Percentiles rank a stretch among this genome's conserved stretches.
These are phyloP conservation scores for Spea multiplicata DNA, from an alignment of 2,113 vertebrate genomes.

Conservation along the genomic window DNA sequence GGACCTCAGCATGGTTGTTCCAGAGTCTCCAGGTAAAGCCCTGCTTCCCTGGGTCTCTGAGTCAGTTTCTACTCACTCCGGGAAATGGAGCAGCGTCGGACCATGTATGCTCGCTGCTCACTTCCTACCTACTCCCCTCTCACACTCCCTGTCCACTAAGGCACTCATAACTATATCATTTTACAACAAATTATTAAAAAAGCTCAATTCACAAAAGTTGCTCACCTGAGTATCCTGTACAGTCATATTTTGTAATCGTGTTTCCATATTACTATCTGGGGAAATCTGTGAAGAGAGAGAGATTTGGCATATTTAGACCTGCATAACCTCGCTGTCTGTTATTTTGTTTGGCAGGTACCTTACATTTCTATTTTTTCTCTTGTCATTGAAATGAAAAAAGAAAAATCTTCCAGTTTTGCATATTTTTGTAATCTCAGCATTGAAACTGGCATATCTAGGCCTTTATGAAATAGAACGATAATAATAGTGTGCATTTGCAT, in stretches of 20 bases:
- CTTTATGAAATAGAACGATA: neutral
- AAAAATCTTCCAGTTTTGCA: neutral
- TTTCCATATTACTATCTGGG: constrained; percentile 69
- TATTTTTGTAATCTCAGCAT: constrained; percentile 7
- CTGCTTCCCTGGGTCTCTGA: no score
- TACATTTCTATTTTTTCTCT: constrained; percentile 5
- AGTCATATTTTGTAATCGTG: constrained; percentile 75
- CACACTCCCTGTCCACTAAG: no score
- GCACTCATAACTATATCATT: no score
- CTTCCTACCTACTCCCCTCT: no score
- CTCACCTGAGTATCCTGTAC: constrained; percentile 76
- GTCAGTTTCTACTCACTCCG: no score
- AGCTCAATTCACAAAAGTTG: neutral
- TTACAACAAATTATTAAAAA: no score
- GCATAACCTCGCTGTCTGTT: neutral
- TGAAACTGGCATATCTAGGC: constrained; percentile 7
- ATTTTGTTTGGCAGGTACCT: constrained; percentile 9
- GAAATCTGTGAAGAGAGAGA: constrained; percentile 63
- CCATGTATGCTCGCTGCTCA: no score
- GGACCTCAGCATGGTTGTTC: no score
- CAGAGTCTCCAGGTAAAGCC: no score
- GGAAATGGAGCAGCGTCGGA: no score
- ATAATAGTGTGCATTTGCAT: neutral
- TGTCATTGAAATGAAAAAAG: neutral
- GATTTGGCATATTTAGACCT: neutral